Base-by-base conservation (phyloP, 1,140 invertebrate genomes). In the Drosophila pandora region DNA sequence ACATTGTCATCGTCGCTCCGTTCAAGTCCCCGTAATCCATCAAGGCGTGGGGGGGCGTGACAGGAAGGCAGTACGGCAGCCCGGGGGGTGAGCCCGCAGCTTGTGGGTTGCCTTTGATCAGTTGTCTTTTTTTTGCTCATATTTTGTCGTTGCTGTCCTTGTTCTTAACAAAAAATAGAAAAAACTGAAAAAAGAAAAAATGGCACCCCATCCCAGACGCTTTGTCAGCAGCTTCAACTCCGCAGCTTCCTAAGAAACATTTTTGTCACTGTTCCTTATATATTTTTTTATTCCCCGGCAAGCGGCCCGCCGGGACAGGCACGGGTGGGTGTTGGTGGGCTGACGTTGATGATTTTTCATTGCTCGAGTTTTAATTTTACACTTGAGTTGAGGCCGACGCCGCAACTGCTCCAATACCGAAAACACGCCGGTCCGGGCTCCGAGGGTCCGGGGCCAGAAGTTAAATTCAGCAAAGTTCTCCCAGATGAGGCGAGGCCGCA, bases 291-390 rank as follows among this genome's bases (percentile, higher is more conserved):
- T 60, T 60, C 47, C 55, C 47, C 49, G 49, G 39, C 7, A 43
- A 64, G 13, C 55, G 72, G 45, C 50, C 41, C 54, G 64, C 61
- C 75, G 30, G 53, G 69, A 54, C 34, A 8, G 25, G 63, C 22
- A 10, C 28, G 45, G 30, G 45, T 57, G 75, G 65, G 60, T 49
- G 34, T 82, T 69, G 56, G 65, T 3, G 32, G 34, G 64, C 73
- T 81, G 83, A 83, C 90, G 83, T 77, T 90, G 85, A 91, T 90
- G 89, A 90, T 90, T 90, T 91, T 90, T 91, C 85, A 91, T 90
- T 91, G 90, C 90, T 90, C 74, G 79, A 84, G 84, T 91, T 91
- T 91, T 91, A 91, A 91, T 91, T 91, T 91, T 87, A 90, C 90
- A 91, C 90, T 90, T 84, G 84, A 91, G 90, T 87, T 87, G 89